Evolutionary conservation across 2,113 vertebrate genomes (phyloP), one percentile per base, ranked within the genome.

Genomic region (Sardina pilchardus): DNA sequence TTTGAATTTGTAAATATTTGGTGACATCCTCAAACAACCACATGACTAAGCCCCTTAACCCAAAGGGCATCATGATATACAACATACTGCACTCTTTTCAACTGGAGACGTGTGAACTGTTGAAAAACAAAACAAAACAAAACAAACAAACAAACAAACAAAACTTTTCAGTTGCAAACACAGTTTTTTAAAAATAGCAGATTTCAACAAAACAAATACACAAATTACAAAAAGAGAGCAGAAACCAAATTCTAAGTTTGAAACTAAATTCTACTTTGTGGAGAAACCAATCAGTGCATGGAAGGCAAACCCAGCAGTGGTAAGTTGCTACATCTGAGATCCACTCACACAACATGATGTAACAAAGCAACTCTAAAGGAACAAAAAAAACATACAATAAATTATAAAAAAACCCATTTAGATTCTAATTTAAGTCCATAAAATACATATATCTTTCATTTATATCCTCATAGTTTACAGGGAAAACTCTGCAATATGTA

Each of bases 371-470:
- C 71, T 78, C 71, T 78, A 78, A 78, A 78, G 71, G 71, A 88
- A 50, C 45, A 42, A 78, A 24, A 75, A 78, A 85, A 71, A 43
- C 53, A 88, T 39, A 78, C 84, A 84, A 56, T 59, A 71, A 71
- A 84, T 53, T 6, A 44, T 84, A 83, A 75, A 85, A 85, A 83
- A 26, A n/a, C n/a, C n/a, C 34, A 85, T 34, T 75, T n/a, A 85
- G 16, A 53, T 50, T 75, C 67, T 80, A 84, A 63, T 63, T 63
- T 26, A 78, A 78, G 10, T 78, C 30, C 71, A 78, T 78, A 78
- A 78, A 78, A 78, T 78, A 78, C 71, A 78, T 78, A 36, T 78
- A 78, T 78, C 71, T 78, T 36, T 78, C 34, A 78, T 78, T 78
- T 78, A 78, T 19, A 34, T 78, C 71, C 71, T 78, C 71, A 78